Evolutionary conservation across 2,113 vertebrate species (phyloP), one percentile per base, ranked within the genome.

Genomic region (Cephalopterus ornatus): DNA sequence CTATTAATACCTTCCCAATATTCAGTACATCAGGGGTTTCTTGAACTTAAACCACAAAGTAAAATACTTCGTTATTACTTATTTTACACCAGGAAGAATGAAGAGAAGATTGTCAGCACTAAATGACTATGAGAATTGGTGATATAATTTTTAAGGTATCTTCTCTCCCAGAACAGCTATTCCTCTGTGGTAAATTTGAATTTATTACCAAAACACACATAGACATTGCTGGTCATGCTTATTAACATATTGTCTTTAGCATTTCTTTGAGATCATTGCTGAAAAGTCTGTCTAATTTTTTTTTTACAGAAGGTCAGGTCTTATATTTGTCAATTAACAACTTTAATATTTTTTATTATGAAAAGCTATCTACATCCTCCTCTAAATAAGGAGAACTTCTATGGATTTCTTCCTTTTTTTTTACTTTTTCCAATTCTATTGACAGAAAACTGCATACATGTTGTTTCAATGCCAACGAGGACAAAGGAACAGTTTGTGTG

Each of bases 171-270:
- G 3, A 76, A 32, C 4, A 28, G 9, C n/a, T 71, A 23, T 47
- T 80, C 65, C 6, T 77, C 10, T 68, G 12, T 22, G 16, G 19
- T 49, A 81, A 73, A 52, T 80, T 89, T 42, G 2, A 93, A 52
- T 89, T 52, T 13, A 53, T 56, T 87, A 32, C 6, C 32, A 77
- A 85, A 89, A 53, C 8, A 85, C 11, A 46, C 12, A 27, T 2
- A 66, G 41, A n/a, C 3, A 18, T 49, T 24, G 2, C 5, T 74
- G n/a, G 62, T 17, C 8, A 15, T 26, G 5, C 0, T 6, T 35
- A 26, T 21, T 32, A 78, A 53, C 5, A 19, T 15, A 39, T 21
- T 63, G 4, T 2, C 63, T 46, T 42, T 55, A 77, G 0, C 1
- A 42, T 79, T 58, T 42, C 6, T 75, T 71, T 77, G 77, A n/a